phyloP scores from a whole-genome alignment of 2,113 vertebrate genomes.

The Myanophis thanlyinensis region DNA sequence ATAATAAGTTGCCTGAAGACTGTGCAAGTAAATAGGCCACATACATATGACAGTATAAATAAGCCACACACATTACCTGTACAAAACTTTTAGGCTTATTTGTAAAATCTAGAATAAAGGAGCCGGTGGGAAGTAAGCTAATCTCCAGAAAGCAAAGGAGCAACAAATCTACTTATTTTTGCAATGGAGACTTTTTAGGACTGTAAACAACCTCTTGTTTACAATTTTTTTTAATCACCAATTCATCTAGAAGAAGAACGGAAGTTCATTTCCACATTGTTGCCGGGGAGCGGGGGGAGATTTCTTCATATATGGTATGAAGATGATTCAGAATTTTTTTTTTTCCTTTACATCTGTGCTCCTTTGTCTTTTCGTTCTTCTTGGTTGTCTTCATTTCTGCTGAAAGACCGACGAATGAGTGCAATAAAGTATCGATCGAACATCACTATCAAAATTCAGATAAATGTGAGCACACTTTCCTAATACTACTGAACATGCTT shows the following conservation, averaged over 20 bases:
- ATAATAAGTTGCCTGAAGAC: background rate
- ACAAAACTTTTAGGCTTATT: background rate
- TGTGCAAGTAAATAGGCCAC: background rate
- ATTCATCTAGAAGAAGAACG: background rate
- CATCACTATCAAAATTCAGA: background rate
- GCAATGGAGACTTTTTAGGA: background rate
- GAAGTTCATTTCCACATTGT: background rate
- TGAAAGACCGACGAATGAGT: background rate
- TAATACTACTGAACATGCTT: background rate
- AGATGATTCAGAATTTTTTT: background rate
- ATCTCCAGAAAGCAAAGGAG: background rate
- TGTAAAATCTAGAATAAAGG: background rate
- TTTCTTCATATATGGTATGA: background rate
- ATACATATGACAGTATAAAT: background rate
- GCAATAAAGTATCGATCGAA: background rate
- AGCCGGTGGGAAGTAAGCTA: background rate
- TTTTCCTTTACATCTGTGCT: background rate
- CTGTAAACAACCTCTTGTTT: background rate
- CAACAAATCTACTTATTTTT: background rate
- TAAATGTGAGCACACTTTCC: background rate
- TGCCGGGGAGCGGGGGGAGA: too few species aligned
- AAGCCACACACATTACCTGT: background rate
- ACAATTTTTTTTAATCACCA: background rate
- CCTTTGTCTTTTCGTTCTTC: background rate
- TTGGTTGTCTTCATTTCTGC: background rate